Evolutionary conservation across 2,797 vertebrate genomes (phyloP), one percentile per base, ranked within the genome.

Genomic region (Coranthus polyacanthus): DNA sequence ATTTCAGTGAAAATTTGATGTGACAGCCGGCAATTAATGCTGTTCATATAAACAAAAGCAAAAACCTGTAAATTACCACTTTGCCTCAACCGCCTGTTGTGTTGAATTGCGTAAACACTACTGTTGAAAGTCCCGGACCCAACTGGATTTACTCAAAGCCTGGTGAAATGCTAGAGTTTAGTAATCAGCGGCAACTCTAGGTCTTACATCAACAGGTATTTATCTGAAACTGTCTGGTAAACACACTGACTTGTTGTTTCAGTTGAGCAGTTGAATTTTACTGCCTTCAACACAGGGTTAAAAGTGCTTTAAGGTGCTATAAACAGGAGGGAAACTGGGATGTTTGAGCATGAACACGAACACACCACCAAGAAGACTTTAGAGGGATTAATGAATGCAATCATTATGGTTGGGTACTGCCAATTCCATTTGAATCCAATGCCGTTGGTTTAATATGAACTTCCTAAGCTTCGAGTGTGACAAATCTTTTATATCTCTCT

Each of bases 131-230:
- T 75, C 29, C 71, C 76, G 6, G 3, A 26, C 24, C 24, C 15
- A 63, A 68, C 71, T 69, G 32, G 37, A 53, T 75, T 61, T 63
- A 79, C 49, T 46, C 29, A 54, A 54, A 46, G 46, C 22, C 47
- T 42, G 54, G 34, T 59, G 43, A 47, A 61, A 65, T 73, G 75
- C 46, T 57, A 58, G 37, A 60, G 65, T 52, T 74, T 64, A 71
- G 49, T 53, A 64, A 56, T 54, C 29, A 62, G 18, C 53, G 67
- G 18, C 34, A 64, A 21, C 10, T 22, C 15, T 53, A 37, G 41
- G 44, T 51, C 20, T 59, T 26, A 38, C 6, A 3, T 44, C 3
- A 42, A 26, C 1, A 24, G 13, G 34, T 42, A 50, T 29, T 73
- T 69, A 66, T 42, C 17, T 50, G 32, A 22, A 26, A 18, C 24